Percentiles rank a stretch among this genome's conserved stretches.
Conservation (phyloP, 2,888 invertebrate genomes). For the Ephialtes manifestator region DNA sequence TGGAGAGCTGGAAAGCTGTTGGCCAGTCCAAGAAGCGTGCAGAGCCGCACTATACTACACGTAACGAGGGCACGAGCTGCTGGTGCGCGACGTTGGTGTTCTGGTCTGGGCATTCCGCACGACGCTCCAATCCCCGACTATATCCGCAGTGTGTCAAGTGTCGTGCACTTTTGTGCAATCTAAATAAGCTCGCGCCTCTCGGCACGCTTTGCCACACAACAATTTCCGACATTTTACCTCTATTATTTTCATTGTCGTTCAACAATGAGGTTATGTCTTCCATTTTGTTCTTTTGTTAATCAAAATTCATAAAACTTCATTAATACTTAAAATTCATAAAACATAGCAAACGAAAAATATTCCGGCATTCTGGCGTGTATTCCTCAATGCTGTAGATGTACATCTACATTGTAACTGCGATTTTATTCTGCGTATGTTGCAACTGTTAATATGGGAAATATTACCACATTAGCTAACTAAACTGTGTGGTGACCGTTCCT, state of each 20-base stretch:
- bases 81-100: constrained; percentile 51
- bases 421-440: no score
- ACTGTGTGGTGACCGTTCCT: no score
- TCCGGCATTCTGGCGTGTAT: not conserved
- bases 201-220: constrained; percentile 5
- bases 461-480: no score
- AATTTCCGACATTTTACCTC: constrained; percentile 18
- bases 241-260: not conserved
- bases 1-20: constrained; percentile 61
- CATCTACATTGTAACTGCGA: no score
- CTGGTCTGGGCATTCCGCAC: constrained; percentile 30
- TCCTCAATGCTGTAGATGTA: no score
- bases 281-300: not conserved
- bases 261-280: constrained; percentile 8
- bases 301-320: not conserved
- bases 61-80: constrained; percentile 78
- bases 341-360: no score
- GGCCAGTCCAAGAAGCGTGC: constrained; percentile 34
- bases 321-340: no score
- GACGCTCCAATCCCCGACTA: constrained; percentile 28
- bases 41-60: constrained; percentile 69
- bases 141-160: constrained; percentile 75
- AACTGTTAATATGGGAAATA: no score
- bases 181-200: constrained; percentile 71
- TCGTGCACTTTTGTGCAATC: constrained; percentile 74